Evolutionary conservation across 1,140 invertebrate species (phyloP), one percentile per base, ranked within the genome.

Genomic region (Spodoptera frugiperda): DNA sequence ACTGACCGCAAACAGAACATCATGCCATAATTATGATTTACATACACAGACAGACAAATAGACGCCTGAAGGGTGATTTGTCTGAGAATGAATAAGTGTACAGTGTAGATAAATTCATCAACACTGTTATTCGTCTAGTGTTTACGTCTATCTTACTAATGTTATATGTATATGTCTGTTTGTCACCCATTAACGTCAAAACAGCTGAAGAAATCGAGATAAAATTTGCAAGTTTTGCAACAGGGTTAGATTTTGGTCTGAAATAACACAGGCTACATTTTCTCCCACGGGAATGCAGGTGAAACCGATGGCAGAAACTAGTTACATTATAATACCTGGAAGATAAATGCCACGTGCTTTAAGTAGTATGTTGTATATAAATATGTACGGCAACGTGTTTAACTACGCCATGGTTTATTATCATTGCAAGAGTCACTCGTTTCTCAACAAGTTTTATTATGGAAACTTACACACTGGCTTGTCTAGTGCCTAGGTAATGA

Each of bases 61-160:
- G 65, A 53, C 65, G 65, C 65, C 65, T 51, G 65, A 68, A 68
- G 65, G 44, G 65, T 49, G 49, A 68, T 53, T 53, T 63, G 6
- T 53, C 6, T 53, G 10, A 17, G 19, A 33, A 11, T 17, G 25
- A 53, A 68, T 53, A 68, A 53, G 3, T 53, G 15, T 9, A 53
- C 46, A 68, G 12, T 25, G 17, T 14, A 65, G 33, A 63, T 63
- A 63, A 25, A 21, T 21, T 67, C 49, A 67, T 49, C 44, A 65
- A 19, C 61, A 67, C 19, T 17, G 61, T 65, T 14, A 9, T 39
- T 39, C 33, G 33, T 39, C 33, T 39, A 39, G 33, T 39, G 30
- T 33, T n/a, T 17, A 57, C 21, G 54, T 17, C 15, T 65, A 48
- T 15, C n/a, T n/a, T n/a, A n/a, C n/a, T n/a, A n/a, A n/a, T n/a